Evolutionary conservation across 2,888 invertebrate genomes (phyloP).

Genomic region (Hydrotaea cyrtoneurina): DNA sequence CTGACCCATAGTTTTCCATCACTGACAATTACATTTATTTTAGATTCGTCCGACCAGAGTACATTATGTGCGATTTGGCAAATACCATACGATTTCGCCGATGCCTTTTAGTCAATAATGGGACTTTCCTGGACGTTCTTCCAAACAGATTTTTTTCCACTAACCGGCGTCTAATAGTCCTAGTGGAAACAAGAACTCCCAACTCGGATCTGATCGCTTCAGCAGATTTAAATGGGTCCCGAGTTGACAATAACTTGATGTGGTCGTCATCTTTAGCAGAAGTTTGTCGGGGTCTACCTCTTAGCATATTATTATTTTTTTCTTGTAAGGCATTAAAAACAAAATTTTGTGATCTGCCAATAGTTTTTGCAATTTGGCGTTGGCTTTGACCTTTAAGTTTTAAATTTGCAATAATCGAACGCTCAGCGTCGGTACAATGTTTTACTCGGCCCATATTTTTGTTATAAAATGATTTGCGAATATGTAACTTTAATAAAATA

Average conservation of each 20-base stretch:
- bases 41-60: not conserved
- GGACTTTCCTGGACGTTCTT: conserved; percentile 6
- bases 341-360: conserved; percentile 35
- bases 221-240: not conserved
- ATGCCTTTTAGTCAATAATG: conserved; percentile 4
- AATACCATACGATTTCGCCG: not conserved
- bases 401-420: conserved; percentile 12
- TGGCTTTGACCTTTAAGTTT: conserved; percentile 22
- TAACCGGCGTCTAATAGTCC: conserved; percentile 1
- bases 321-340: conserved; percentile 24
- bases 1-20: not conserved
- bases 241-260: not conserved
- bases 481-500: not conserved
- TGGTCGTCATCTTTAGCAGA: conserved; percentile 24
- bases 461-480: not conserved
- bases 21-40: not conserved
- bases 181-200: not conserved
- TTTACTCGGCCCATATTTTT: conserved; percentile 25
- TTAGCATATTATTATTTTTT: not conserved
- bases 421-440: not conserved
- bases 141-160: not conserved
- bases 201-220: not conserved
- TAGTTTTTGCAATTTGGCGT: conserved; percentile 30
- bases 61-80: not conserved
- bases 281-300: conserved; percentile 33